A percentile compares a stretch with the other conserved stretches of the same genome.
These are phyloP conservation scores for Helicoverpa armigera DNA, from an alignment of 1,140 invertebrate species.

Conservation along the genomic window DNA sequence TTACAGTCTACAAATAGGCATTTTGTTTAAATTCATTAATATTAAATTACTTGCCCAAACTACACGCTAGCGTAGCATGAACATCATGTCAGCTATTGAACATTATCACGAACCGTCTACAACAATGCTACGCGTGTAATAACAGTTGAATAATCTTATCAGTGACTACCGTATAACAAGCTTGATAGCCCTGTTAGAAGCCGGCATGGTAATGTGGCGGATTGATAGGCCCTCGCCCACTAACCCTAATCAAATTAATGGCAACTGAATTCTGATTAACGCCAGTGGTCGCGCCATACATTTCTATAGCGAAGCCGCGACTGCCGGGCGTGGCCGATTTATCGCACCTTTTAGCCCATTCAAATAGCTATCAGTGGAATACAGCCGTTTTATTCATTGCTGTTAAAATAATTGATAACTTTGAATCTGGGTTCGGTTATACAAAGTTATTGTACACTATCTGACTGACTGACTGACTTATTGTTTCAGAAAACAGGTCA, in stretches of 20 bases:
- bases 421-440: neutral
- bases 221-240: slow-evolving; percentile 84
- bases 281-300: slow-evolving; percentile 71
- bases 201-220: slow-evolving; percentile 81
- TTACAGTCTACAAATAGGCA: no score
- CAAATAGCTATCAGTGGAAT: slow-evolving; percentile 61
- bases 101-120: slow-evolving; percentile 25
- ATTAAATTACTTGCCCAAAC: neutral
- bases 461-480: no score
- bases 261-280: slow-evolving; percentile 84
- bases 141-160: slow-evolving; percentile 44
- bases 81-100: neutral
- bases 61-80: neutral
- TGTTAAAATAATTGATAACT: slow-evolving; percentile 50
- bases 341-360: slow-evolving; percentile 70
- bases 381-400: slow-evolving; percentile 45
- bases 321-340: slow-evolving; percentile 78
- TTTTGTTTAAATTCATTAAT: no score
- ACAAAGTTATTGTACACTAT: neutral
- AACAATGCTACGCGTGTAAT: slow-evolving; percentile 23
- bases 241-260: slow-evolving; percentile 86
- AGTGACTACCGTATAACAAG: slow-evolving; percentile 21
- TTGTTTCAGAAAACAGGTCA: no score
- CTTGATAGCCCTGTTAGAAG: slow-evolving; percentile 66
- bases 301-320: slow-evolving; percentile 73